phyloP scores from a whole-genome alignment of 1,140 invertebrate species.

The Heliconius melpomene region DNA sequence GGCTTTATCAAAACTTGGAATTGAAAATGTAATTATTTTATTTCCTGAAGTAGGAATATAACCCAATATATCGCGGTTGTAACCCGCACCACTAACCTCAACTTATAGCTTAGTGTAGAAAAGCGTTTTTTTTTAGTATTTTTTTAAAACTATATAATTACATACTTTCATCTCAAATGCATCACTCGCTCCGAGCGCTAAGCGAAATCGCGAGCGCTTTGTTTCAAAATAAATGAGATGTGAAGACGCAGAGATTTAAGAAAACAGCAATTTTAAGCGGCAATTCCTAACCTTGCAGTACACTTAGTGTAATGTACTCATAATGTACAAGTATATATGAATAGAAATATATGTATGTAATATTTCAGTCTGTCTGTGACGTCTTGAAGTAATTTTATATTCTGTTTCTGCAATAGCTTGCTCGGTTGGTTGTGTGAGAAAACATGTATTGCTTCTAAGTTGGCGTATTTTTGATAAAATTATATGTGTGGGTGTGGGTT shows the following conservation, averaged over 20 bases:
- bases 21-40: neutral
- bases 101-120: too few relatives aligned
- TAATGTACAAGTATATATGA: conserved; percentile 15
- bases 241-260: conserved; percentile 43
- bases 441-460: neutral
- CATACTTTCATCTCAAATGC: neutral
- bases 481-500: too few relatives aligned
- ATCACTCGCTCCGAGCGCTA: conserved; percentile 39
- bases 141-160: neutral
- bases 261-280: conserved; percentile 43
- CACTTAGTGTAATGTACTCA: conserved; percentile 27
- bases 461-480: neutral
- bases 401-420: neutral
- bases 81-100: too few relatives aligned
- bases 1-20: too few relatives aligned
- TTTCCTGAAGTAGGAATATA: neutral
- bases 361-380: conserved; percentile 8
- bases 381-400: conserved; percentile 7
- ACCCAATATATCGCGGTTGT: neutral
- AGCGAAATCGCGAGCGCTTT: conserved; percentile 44
- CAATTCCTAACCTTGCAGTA: conserved; percentile 41
- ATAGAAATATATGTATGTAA: conserved; percentile 2
- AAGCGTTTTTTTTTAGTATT: too few relatives aligned
- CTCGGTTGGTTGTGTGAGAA: neutral
- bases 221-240: conserved; percentile 49